Evolutionary conservation across 2,113 vertebrate genomes (phyloP).

Genomic region (Glareola pratincola): DNA sequence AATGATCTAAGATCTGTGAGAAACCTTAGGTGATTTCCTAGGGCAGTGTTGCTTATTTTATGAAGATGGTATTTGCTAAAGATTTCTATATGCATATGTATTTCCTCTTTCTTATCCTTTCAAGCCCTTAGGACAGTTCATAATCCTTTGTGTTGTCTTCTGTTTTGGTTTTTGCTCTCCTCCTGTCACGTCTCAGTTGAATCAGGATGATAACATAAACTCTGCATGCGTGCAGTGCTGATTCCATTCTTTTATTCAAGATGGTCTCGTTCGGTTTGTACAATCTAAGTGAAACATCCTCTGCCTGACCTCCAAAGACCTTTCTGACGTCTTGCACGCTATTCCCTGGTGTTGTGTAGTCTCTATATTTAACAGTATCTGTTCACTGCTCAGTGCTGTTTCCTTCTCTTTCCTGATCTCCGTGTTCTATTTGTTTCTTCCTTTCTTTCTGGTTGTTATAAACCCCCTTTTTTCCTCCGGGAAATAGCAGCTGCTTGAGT

Average conservation of each 20-base stretch:
- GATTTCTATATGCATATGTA: not conserved
- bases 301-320: not conserved
- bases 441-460: not conserved
- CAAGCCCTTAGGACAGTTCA: not conserved
- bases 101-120: not conserved
- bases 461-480: not conserved
- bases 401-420: not conserved
- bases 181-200: not conserved
- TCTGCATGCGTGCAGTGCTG: not conserved
- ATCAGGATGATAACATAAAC: not conserved
- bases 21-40: not conserved
- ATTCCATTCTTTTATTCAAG: not conserved
- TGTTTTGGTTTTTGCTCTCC: not conserved
- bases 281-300: not conserved
- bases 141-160: not conserved
- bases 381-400: not conserved
- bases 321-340: not conserved
- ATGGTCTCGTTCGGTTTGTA: not conserved
- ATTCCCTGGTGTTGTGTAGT: not conserved
- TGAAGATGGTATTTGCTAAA: not conserved
- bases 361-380: not conserved
- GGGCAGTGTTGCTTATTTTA: not conserved
- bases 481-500: not conserved
- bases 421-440: not conserved
- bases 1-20: not conserved